A percentile compares a stretch with the other conserved stretches of the same genome.
Evolutionary conservation across 2,113 vertebrate genomes (phyloP).

Genomic region (Canis aureus): DNA sequence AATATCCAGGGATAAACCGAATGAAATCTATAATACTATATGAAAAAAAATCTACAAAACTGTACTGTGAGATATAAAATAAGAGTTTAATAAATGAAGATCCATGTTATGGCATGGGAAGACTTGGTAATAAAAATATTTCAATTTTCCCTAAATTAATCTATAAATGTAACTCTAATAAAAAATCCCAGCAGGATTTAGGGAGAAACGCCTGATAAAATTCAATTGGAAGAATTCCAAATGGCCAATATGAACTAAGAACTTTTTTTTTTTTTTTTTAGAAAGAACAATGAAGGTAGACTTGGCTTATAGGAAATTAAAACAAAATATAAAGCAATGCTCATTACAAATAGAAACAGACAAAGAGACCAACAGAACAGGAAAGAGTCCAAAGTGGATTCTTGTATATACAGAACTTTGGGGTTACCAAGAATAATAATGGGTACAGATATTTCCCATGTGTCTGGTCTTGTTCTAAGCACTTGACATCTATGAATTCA

Average conservation of each 20-base stretch:
- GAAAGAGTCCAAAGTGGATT: neutral
- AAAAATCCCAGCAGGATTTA: slow-evolving; percentile 74
- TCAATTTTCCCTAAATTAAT: slow-evolving; percentile 67
- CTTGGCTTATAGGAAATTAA: neutral
- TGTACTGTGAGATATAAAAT: slow-evolving; percentile 61
- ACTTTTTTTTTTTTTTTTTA: neutral
- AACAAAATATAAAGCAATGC: neutral
- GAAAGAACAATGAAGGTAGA: neutral
- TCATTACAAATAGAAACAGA: slow-evolving; percentile 1
- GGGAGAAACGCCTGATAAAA: slow-evolving; percentile 59
- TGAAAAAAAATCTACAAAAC: slow-evolving; percentile 49
- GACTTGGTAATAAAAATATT: slow-evolving; percentile 65
- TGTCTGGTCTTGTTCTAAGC: neutral
- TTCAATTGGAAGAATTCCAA: slow-evolving; percentile 57
- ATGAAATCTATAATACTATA: slow-evolving; percentile 28
- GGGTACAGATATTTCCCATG: neutral
- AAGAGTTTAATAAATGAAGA: slow-evolving; percentile 78
- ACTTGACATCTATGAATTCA: neutral
- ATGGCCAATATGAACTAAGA: slow-evolving; percentile 52
- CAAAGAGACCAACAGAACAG: neutral
- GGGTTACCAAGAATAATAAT: neutral
- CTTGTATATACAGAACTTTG: neutral
- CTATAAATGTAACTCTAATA: slow-evolving; percentile 71
- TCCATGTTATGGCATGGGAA: slow-evolving; percentile 10
- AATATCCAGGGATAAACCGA: slow-evolving; percentile 56